Evolutionary conservation across 92 coral and sea anemone species (phyloP), one percentile per base, ranked within the genome.

Genomic region (Porites evermanni): DNA sequence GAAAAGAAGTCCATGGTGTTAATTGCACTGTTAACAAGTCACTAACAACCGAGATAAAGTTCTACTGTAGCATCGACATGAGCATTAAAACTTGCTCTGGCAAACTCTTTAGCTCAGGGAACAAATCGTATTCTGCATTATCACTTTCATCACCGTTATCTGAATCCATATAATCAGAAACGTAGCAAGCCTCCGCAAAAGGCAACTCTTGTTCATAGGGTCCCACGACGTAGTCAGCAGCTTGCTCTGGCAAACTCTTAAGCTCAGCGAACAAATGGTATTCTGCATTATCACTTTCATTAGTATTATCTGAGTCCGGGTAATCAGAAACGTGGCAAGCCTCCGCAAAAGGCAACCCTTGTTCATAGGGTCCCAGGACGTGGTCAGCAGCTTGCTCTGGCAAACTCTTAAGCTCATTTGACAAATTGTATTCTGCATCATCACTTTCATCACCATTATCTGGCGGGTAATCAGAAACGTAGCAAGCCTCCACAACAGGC

Each of bases 31-130:
- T 4, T 38, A 38, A 38, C 47, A 38, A 38, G 6, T 14, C 12
- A 56, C 61, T 11, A 56, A 29, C 32, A 1, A 56, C 13, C 2
- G 12, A 56, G 61, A 56, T 9, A 56, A 56, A 11, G 61, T 14
- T 56, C 16, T 56, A 56, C 0, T 2, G 16, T 14, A 56, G 61
- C 61, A 56, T 12, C 16, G 12, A 0, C 4, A 56, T 56, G 61
- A 56, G 12, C 16, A 11, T 2, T 12, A 56, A 14, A 2, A 56
- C 77, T 51, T 72, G 26, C 13, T 72, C 20, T 47, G 60, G 32
- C 58, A 72, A 72, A 52, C 29, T 72, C 8, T n/a, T 58, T 29
- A 72, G 5, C 11, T 72, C 77, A 47, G 77, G 77, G 59, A 47
- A 72, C 11, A 51, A 20, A 2, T 50, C 77, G 52, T 72, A 72